These are phyloP conservation scores for Clarias platycephalus DNA, from an alignment of 2,797 vertebrate genomes.

Conservation along the genomic window DNA sequence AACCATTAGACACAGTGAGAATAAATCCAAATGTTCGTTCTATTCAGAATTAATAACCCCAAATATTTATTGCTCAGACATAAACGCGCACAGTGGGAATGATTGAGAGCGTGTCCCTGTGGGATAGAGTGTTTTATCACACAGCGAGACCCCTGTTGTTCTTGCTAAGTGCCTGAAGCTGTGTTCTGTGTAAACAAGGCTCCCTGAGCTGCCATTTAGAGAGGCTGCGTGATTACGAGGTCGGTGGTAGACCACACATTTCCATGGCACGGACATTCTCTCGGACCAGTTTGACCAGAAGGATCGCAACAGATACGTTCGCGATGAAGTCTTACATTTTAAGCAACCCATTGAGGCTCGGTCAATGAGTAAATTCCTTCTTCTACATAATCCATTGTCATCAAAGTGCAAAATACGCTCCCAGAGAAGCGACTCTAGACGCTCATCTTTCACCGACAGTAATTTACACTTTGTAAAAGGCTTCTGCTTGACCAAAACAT, in stretches of 20 bases:
- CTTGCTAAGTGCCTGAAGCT: constrained; percentile 72
- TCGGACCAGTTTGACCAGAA: background rate
- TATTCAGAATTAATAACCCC: constrained; percentile 12
- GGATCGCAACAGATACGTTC: background rate
- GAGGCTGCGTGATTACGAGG: constrained; percentile 64
- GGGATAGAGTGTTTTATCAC: constrained; percentile 63
- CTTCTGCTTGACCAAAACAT: constrained; percentile 79
- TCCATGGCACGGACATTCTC: too few relatives aligned
- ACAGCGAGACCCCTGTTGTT: constrained; percentile 67
- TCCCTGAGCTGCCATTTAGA: constrained; percentile 62
- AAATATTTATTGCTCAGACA: constrained; percentile 3
- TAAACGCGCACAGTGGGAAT: constrained; percentile 17
- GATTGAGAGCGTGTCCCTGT: constrained; percentile 54
- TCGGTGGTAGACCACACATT: constrained; percentile 67
- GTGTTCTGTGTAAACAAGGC: constrained; percentile 77
- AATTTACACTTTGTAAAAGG: constrained; percentile 80
- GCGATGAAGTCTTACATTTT: background rate
- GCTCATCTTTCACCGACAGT: constrained; percentile 63
- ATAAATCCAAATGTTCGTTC: constrained; percentile 18
- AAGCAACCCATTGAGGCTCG: background rate
- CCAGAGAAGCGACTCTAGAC: constrained; percentile 57
- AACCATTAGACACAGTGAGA: background rate
- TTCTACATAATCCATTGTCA: background rate
- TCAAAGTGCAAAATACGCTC: constrained; percentile 62
- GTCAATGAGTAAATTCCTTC: constrained; percentile 18